Base-by-base conservation (phyloP, 2,888 invertebrate genomes). In the Helobdella robusta region DNA sequence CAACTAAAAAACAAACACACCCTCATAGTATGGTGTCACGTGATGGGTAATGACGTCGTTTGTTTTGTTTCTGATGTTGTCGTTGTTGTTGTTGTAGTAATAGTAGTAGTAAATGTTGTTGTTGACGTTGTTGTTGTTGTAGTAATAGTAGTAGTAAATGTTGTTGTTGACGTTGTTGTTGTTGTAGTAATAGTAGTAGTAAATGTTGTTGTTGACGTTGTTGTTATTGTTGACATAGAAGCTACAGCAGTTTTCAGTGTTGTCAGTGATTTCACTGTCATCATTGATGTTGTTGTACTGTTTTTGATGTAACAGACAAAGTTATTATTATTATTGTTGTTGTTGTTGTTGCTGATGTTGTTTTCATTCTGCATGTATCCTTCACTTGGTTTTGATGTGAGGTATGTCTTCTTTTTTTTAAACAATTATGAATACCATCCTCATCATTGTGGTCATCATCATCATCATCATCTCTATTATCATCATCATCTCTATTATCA, bases 381-480 rank as follows among this genome's bases (percentile, higher is more conserved):
- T n/a, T n/a, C n/a, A n/a, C n/a, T n/a, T n/a, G n/a, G n/a, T n/a
- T n/a, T n/a, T n/a, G n/a, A n/a, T n/a, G n/a, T n/a, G n/a, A n/a
- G n/a, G n/a, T n/a, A n/a, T n/a, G n/a, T n/a, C n/a, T n/a, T n/a
- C n/a, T n/a, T n/a, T n/a, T n/a, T n/a, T n/a, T n/a, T n/a, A n/a
- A n/a, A n/a, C n/a, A n/a, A 40, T 40, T n/a, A 40, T 40, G 11
- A n/a, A 15, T n/a, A 40, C n/a, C 44, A 40, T 40, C 44, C 11
- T 40, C 44, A n/a, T 40, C 44, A 40, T 40, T n/a, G 44, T 40
- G 11, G 44, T 40, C 44, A 40, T 40, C 44, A n/a, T 40, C 44
- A 40, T 40, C 44, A 40, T n/a, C 44, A 40, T 40, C 44, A 40
- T 40, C 44, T 15, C 44, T n/a, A 40, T 40, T n/a, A 40, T 40